Percentiles rank a stretch among this genome's conserved stretches.
These are phyloP conservation scores for Drosophila colorata DNA, from an alignment of 2,888 invertebrate genomes.

Conservation along the genomic window DNA sequence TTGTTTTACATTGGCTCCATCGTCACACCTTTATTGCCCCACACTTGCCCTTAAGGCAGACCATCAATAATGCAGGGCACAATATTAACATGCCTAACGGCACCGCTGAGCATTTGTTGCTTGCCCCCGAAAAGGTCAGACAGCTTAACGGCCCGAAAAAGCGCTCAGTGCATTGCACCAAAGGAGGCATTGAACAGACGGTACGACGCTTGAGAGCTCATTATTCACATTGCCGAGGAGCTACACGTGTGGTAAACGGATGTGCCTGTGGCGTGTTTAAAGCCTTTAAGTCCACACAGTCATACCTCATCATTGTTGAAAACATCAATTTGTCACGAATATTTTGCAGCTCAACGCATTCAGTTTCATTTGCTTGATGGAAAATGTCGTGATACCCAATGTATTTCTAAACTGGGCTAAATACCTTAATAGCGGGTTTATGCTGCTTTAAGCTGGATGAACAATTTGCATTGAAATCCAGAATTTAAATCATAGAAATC, in stretches of 20 bases:
- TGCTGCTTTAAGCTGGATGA: no score
- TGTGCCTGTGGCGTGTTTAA: constrained; percentile 25
- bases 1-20: constrained; percentile 24
- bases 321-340: constrained; percentile 56
- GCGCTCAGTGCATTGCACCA: constrained; percentile 6
- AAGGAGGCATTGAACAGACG: constrained; percentile 11
- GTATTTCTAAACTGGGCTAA: background rate
- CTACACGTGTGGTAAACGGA: constrained; percentile 20
- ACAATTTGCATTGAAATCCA: no score
- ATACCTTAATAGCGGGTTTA: no score
- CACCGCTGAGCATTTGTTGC: constrained; percentile 39
- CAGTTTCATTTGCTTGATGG: background rate
- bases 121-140: constrained; percentile 46
- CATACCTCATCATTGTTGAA: constrained; percentile 9
- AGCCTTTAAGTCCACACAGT: constrained; percentile 20
- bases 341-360: background rate
- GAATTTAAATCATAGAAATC: background rate
- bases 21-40: constrained; percentile 13
- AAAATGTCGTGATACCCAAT: background rate
- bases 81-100: constrained; percentile 59
- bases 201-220: constrained; percentile 37
- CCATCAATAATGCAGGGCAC: constrained; percentile 39
- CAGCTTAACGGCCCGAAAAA: constrained; percentile 37
- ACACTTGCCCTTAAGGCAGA: constrained; percentile 1
- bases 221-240: constrained; percentile 47